Evolutionary conservation across 2,888 invertebrate species (phyloP).

Genomic region (Malachius bipustulatus): DNA sequence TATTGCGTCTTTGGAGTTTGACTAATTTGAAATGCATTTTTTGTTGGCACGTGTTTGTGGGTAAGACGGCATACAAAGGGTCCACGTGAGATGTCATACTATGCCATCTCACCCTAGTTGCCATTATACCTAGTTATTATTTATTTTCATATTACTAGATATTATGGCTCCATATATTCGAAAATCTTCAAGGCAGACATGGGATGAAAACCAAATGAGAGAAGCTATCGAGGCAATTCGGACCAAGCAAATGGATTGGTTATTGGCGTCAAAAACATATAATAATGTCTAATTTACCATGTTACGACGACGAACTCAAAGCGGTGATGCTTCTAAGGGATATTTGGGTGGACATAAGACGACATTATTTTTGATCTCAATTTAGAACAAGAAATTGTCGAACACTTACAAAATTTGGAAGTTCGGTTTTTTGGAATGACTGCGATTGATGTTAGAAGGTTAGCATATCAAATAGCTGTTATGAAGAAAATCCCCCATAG

Average conservation of each 20-base stretch:
- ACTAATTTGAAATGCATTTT: too few species aligned
- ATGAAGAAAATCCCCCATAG: not conserved
- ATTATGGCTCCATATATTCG: too few species aligned
- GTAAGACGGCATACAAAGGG: constrained; percentile 1
- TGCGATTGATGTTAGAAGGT: constrained; percentile 1
- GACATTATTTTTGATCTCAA: not conserved
- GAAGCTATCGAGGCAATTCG: constrained; percentile 2
- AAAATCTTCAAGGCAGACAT: constrained; percentile 1
- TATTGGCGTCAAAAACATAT: not conserved
- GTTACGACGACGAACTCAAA: not conserved
- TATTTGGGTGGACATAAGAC: constrained; percentile 2
- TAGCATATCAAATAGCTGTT: not conserved
- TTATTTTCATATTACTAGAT: too few species aligned
- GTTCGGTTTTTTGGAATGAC: not conserved
- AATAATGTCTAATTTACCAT: not conserved
- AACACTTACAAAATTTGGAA: constrained; percentile 5
- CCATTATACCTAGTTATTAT: too few species aligned
- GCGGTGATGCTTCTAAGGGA: constrained; percentile 1
- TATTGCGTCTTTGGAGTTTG: too few species aligned
- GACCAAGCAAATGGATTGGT: constrained; percentile 2
- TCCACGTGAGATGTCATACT: not conserved
- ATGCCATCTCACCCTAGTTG: too few species aligned
- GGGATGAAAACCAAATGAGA: constrained; percentile 3
- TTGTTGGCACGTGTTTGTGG: too few species aligned
- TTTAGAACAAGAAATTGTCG: not conserved